Base-by-base conservation (phyloP, 2,888 invertebrate genomes). In the Danaus chrysippus region DNA sequence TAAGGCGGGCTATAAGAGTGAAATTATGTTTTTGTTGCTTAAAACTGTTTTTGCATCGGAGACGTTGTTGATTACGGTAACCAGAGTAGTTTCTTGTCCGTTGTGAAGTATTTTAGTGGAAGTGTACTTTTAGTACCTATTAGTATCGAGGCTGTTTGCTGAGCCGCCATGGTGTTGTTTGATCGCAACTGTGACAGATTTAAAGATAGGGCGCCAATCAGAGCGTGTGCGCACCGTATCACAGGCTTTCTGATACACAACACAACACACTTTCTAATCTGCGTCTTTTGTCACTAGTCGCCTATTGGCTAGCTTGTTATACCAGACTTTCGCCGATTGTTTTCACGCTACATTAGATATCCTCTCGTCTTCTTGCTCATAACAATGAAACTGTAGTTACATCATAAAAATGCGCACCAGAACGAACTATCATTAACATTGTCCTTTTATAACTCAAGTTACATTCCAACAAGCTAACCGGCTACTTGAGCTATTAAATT, bases 211-310 rank as follows among this genome's bases (percentile, higher is more conserved):
- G 81, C 84, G 81, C 78, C 83, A 88, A 89, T 86, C 89, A 89
- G 89, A 88, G 87, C 91, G 88, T 87, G 83, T 81, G 85, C 85
- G 73, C 79, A 68, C 79, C 78, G 83, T 87, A 86, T 85, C 84
- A 84, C 82, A 81, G 84, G 78, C 87, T 82, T 80, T 82, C 84
- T 83, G 84, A 87, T 87, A 88, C 76, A 85, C 84, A 84, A 82
- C 78, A 82, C 82, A 84, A 84, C 86, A 86, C 84, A 89, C 91
- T 91, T 91, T 91, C 90, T 91, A 91, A 89, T 89, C 88, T 88
- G 81, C 83, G 86, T 80, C 84, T 88, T 46, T 90, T 89, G 91
- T 91, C 90, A 88, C 84, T 84, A 78, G 78, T 80, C 78, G 75
- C 78, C 82, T 84, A 87, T 89, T 87, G 88, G 85, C 80, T 83